Conservation (phyloP, 2,113 vertebrate genomes). For the Meriones unguiculatus region DNA sequence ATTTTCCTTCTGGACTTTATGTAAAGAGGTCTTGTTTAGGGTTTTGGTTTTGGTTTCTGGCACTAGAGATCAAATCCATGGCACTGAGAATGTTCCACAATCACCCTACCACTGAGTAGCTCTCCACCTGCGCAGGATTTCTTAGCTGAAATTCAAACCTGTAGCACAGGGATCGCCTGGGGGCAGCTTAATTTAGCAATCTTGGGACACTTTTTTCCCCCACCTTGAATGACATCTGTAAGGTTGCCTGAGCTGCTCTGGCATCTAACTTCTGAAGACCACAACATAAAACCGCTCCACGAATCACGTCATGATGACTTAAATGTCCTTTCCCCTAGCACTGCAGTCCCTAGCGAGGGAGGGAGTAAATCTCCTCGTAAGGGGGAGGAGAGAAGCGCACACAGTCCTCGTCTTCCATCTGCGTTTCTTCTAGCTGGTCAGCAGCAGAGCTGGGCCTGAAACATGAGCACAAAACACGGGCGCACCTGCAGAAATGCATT, state of each 20-base stretch:
- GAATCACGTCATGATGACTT: background rate
- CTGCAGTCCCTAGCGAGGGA: background rate
- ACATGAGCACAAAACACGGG: constrained; percentile 66
- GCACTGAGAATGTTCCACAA: no score
- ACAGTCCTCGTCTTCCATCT: constrained; percentile 25
- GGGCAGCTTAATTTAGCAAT: background rate
- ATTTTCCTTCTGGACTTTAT: background rate
- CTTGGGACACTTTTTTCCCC: background rate
- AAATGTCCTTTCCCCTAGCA: background rate
- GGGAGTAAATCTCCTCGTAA: constrained; percentile 86
- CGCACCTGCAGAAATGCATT: rapidly evolving
- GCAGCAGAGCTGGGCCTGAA: constrained; percentile 78
- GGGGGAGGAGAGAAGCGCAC: constrained; percentile 81
- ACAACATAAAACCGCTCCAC: background rate
- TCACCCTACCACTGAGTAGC: background rate
- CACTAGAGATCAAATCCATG: background rate
- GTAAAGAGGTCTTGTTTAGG: background rate
- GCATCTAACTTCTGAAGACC: background rate
- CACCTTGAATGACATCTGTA: background rate
- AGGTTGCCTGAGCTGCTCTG: background rate
- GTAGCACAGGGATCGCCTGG: background rate
- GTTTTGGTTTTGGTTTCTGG: background rate
- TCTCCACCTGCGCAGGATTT: background rate
- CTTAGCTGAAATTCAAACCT: background rate
- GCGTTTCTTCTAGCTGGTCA: constrained; percentile 64